Conservation (phyloP, 1,140 invertebrate species). For the Leptopilina boulardi region DNA sequence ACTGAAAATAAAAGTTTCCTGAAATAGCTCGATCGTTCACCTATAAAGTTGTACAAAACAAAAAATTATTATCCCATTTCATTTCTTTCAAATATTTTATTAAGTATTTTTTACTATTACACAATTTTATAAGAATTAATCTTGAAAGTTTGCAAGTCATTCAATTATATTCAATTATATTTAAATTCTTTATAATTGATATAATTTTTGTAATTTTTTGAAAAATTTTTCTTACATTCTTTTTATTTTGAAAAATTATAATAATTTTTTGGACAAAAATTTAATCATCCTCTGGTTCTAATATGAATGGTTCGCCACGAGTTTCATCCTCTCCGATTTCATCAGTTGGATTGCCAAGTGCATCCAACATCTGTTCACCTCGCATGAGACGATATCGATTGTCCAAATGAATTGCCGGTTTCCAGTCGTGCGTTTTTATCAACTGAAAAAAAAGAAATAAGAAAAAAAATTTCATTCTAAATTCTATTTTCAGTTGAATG, state of each 20-base stretch:
- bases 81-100: not conserved
- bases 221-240: too few relatives aligned
- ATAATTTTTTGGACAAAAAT: not conserved
- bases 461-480: not conserved
- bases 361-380: slow-evolving; percentile 68
- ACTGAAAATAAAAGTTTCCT: slow-evolving; percentile 18
- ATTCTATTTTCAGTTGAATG: slow-evolving; percentile 10
- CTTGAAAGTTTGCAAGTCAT: too few relatives aligned
- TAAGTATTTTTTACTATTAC: too few relatives aligned
- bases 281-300: not conserved
- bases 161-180: too few relatives aligned
- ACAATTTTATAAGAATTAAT: too few relatives aligned
- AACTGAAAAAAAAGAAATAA: slow-evolving; percentile 61
- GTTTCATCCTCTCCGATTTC: slow-evolving; percentile 59
- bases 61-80: not conserved
- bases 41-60: not conserved
- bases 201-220: too few relatives aligned
- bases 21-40: slow-evolving; percentile 12
- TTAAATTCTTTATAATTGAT: too few relatives aligned
- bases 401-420: slow-evolving; percentile 68
- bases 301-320: not conserved
- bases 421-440: slow-evolving; percentile 40
- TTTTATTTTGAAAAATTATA: too few relatives aligned
- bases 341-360: slow-evolving; percentile 58
- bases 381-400: slow-evolving; percentile 72